Evolutionary conservation across 2,888 invertebrate species (phyloP).

Genomic region (Yponomeuta cagnagella): DNA sequence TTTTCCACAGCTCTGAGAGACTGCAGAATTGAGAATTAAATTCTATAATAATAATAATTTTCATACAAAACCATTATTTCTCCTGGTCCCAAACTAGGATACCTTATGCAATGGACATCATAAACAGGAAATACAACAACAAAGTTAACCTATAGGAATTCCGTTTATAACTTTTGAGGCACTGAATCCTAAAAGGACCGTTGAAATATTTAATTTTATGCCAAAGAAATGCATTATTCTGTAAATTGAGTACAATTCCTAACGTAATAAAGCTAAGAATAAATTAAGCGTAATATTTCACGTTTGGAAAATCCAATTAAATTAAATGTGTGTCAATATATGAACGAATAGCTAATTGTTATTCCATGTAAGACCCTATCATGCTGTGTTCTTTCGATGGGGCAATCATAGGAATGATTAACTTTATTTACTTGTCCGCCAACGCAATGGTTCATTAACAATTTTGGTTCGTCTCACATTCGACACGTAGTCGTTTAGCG

Average conservation of each 20-base stretch:
- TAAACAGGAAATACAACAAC: too few species aligned
- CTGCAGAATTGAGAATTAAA: background rate
- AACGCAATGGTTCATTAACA: conserved; percentile 46
- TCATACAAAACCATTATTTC: too few species aligned
- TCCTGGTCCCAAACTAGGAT: too few species aligned
- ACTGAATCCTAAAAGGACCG: too few species aligned
- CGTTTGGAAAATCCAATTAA: conserved; percentile 37
- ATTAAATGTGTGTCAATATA: conserved; percentile 38
- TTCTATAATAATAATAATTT: background rate
- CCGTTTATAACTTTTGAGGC: too few species aligned
- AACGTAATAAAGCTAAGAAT: too few species aligned
- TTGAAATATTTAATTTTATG: too few species aligned
- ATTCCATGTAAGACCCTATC: conserved; percentile 21
- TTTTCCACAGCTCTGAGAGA: background rate
- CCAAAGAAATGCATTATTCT: too few species aligned
- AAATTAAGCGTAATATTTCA: background rate
- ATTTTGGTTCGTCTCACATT: conserved; percentile 22
- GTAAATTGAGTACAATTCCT: too few species aligned
- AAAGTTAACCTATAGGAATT: too few species aligned
- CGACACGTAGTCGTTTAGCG: conserved; percentile 21
- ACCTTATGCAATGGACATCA: too few species aligned
- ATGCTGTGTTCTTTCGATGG: conserved; percentile 26
- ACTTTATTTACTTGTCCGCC: conserved; percentile 56
- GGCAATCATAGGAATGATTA: conserved; percentile 50
- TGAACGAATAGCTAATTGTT: conserved; percentile 37